Evolutionary conservation across 2,113 vertebrate genomes (phyloP), one percentile per base, ranked within the genome.

Genomic region (Lucifuga dentata): DNA sequence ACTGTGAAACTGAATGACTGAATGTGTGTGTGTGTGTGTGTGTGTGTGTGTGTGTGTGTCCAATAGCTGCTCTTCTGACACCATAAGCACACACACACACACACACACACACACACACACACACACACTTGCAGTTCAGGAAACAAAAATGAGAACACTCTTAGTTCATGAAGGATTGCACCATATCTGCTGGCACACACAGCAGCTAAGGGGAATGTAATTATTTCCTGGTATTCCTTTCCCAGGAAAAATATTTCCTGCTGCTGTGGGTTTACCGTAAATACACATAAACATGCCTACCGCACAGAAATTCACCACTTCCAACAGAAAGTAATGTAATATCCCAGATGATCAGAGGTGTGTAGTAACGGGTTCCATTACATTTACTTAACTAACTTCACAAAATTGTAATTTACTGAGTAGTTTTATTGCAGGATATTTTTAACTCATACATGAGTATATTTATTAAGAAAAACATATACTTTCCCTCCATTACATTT

Each of bases 211-310:
- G 39, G 48, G 40, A 24, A 38, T 58, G 39, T 66, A 53, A 72
- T 75, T 66, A 72, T 70, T 56, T 48, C 59, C 23, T 59, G 29
- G 32, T 20, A 56, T 64, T 26, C 17, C 55, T 46, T 50, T 81
- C 7, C 39, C 60, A 43, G 40, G 48, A n/a, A n/a, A n/a, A n/a
- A 29, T 52, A 40, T 45, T 81, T 70, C 71, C 52, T 51, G 13
- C 53, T 36, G 38, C 73, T 64, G 44, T 1, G 7, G 66, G 62
- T 83, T 41, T 39, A 43, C 36, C 68, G 12, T 70, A 76, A 76
- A 72, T 15, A 8, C 41, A 58, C 66, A 48, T 43, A 51, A 67
- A 64, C 61, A n/a, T 49, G 44, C 51, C 60, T 46, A 68, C 44
- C 44, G 40, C 13, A 8, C 26, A 51, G 9, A 46, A 36, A 48